Evolutionary conservation across 2,113 vertebrate species (phyloP).

Genomic region (Forbesichthys papilliferus): DNA sequence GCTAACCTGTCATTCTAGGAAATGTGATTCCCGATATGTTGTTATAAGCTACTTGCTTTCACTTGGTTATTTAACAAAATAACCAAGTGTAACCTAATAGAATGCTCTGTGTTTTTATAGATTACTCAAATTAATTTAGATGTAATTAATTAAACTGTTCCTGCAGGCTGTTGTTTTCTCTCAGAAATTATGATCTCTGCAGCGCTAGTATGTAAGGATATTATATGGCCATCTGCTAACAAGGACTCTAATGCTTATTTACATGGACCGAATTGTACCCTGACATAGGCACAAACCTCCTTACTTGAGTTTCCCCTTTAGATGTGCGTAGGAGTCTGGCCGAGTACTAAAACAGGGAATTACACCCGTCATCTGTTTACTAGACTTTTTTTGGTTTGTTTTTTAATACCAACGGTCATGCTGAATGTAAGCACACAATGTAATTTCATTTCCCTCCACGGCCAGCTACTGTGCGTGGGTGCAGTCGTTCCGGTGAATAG

Average conservation of each 20-base stretch:
- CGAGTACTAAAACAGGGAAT: not conserved
- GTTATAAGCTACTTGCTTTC: not conserved
- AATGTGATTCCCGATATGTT: not conserved
- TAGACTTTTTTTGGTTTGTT: slow-evolving; percentile 5
- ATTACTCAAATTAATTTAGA: not conserved
- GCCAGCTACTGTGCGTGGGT: not conserved
- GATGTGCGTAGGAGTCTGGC: not conserved
- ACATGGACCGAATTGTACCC: not conserved
- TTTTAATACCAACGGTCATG: not conserved
- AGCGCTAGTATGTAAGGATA: not conserved
- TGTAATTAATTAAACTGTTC: not conserved
- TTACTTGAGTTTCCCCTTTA: not conserved
- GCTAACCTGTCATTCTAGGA: not conserved
- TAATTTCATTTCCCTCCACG: not conserved
- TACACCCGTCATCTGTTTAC: not conserved
- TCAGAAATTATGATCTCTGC: not conserved
- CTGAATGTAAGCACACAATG: not conserved
- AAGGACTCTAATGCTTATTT: not conserved
- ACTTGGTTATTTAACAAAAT: not conserved
- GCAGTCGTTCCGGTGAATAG: too few species aligned
- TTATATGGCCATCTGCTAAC: slow-evolving; percentile 21
- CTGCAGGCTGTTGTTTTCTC: not conserved
- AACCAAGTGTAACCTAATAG: not conserved
- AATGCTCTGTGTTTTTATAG: not conserved
- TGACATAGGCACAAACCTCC: not conserved